Conservation (phyloP, 2,888 invertebrate species). For the Epistrophe eligans region DNA sequence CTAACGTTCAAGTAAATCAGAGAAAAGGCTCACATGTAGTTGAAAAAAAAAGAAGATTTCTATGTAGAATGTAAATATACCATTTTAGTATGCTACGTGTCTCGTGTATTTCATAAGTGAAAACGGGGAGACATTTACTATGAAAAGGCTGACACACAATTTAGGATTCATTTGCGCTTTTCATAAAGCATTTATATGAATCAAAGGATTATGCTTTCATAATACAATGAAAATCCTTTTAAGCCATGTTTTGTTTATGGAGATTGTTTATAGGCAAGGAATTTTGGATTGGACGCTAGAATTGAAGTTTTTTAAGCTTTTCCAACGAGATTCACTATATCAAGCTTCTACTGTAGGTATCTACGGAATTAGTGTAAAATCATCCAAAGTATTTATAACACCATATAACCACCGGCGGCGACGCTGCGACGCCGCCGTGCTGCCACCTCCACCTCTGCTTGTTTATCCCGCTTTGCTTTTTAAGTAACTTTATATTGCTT, state of each 20-base stretch:
- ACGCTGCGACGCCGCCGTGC: no score
- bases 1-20: neutral
- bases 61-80: neutral
- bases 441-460: no score
- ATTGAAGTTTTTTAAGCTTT: no score
- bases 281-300: no score
- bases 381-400: no score
- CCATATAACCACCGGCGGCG: no score
- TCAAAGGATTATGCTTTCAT: slow-evolving; percentile 8
- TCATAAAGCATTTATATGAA: neutral
- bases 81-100: neutral
- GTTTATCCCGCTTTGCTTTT: no score
- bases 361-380: no score
- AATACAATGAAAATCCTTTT: slow-evolving; percentile 7
- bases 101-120: neutral
- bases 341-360: no score
- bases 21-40: neutral
- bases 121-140: neutral
- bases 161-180: neutral
- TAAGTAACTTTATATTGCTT: no score
- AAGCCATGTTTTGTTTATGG: neutral
- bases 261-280: neutral
- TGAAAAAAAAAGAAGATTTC: neutral
- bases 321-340: no score
- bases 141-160: neutral